Evolutionary conservation across 2,113 vertebrate species (phyloP), one percentile per base, ranked within the genome.

Genomic region (Oncorhynchus kisutch): DNA sequence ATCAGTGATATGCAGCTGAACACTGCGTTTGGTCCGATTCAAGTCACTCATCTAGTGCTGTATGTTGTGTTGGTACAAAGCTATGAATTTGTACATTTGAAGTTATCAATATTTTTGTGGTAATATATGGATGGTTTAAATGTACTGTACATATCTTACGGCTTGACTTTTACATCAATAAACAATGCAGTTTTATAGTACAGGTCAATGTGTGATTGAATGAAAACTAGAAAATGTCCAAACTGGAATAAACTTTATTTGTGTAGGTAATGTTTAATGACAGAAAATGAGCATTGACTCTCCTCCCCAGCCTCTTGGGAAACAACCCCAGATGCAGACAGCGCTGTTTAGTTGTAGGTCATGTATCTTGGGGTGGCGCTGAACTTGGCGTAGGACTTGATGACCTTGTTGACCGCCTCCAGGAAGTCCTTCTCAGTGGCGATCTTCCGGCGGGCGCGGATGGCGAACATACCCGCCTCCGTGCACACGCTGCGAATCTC

Each of bases 381-480:
- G 93, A 99, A 99, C 80, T 99, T 99, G 0, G 98, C 97, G 0
- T 99, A 99, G 0, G 97, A 99, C 78, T 99, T 99, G 87, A 99
- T 99, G 91, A 99, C 98, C 91, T 99, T 99, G 93, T 99, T 99
- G 14, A 99, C 97, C 0, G 98, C 97, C 86, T 99, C 98, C 70
- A 99, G 86, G 95, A 99, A 99, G 72, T 99, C 97, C n/a, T 99
- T 99, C 92, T 99, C 98, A 0, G 97, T 99, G 71, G 98, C 98
- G 2, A 99, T 97, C 86, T 99, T 99, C 25, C 98, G 90, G 57
- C 98, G 95, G 0, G 98, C 97, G 67, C 98, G 90, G 91, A 99
- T 99, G 16, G 98, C 98, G 7, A 99, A 99, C 98, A 99, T 99
- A 7, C 98, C 98, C 0, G 97, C 98, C 91, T 99, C 97, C 0